These are phyloP conservation scores for Macaca mulatta DNA, from an alignment of 2,113 vertebrate genomes.

Conservation along the genomic window DNA sequence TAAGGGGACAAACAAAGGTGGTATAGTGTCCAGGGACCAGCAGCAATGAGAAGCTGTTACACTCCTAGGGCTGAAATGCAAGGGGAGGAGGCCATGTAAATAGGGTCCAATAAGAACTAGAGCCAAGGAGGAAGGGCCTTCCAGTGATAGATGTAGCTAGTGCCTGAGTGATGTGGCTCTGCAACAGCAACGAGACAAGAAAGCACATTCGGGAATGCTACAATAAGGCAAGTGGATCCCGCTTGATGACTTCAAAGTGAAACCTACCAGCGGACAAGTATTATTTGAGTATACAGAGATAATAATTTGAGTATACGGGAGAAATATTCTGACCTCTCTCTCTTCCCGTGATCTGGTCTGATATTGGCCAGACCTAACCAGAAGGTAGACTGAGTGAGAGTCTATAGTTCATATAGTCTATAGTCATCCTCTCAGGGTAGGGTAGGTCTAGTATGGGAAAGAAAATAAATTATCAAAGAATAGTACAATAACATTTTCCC, in stretches of 20 bases:
- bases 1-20: not conserved
- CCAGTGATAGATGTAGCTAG: not conserved
- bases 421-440: conserved; percentile 1
- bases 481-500: conserved; percentile 57
- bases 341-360: not conserved
- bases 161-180: not conserved
- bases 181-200: not conserved
- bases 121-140: not conserved
- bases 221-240: not conserved
- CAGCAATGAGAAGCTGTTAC: not conserved
- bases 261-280: not conserved
- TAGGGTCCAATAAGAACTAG: not conserved
- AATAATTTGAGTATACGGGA: not conserved
- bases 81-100: not conserved
- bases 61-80: not conserved
- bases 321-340: not conserved
- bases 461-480: conserved; percentile 43
- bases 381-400: not conserved
- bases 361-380: not conserved
- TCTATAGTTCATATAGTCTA: not conserved
- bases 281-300: not conserved
- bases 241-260: conserved; percentile 3
- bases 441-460: not conserved
- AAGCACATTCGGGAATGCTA: not conserved
- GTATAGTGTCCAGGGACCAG: not conserved